Evolutionary conservation across 2,113 vertebrate genomes (phyloP), one percentile per base, ranked within the genome.

Genomic region (Passer montanus): DNA sequence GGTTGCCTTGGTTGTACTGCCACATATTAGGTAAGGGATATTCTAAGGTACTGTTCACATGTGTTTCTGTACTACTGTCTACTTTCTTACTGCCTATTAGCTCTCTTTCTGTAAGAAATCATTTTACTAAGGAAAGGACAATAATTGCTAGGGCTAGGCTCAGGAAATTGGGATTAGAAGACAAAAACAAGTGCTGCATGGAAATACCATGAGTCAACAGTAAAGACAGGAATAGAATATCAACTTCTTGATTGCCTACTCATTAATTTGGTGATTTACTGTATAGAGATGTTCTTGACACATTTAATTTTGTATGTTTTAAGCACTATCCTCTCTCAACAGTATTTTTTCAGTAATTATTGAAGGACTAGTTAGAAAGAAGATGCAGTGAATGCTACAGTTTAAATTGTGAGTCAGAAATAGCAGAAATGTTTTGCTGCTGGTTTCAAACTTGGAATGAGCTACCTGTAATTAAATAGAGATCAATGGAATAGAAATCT

Each of bases 1-100:
- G 99, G 97, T 98, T 18, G 98, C 99, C 27, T 98, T 99, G 59
- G 96, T 99, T 13, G 98, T 99, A 28, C 98, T 99, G 63, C 99
- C 99, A 52, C 99, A 99, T 90, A 91, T 99, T 94, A 99, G 99
- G 99, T 99, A 97, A 98, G 95, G 52, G 44, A 2, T 84, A 20
- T 59, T 91, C 15, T 84, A 27, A 58, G 22, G 46, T 87, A 44
- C 15, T 85, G 0, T 49, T 90, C 52, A 79, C 16, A 28, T 46
- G 9, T 62, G 15, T 74, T 94, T 93, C n/a, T 63, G 41, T 75
- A 41, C 18, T 56, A 28, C 12, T 83, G 7, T 47, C 35, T 64
- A 2, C 28, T 62, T 60, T n/a, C 46, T 87, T 46, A 46, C 47
- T 53, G 33, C 23, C 55, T 62, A 4, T 58, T 46, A 35, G 20